These are phyloP conservation scores for Caprella mutica DNA, from an alignment of 2,888 invertebrate genomes.

Conservation along the genomic window DNA sequence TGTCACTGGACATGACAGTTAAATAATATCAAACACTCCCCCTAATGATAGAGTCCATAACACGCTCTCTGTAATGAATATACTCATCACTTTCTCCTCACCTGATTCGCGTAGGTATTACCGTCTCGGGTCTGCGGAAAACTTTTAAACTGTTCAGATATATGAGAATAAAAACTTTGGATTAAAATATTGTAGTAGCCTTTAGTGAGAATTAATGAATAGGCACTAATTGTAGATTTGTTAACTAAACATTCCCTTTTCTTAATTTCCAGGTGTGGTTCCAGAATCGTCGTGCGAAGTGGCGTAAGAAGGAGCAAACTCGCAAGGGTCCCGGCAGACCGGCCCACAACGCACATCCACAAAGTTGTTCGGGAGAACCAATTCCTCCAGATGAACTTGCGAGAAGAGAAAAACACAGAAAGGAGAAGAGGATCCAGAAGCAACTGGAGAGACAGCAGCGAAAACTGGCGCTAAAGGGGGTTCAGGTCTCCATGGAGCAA, in stretches of 20 bases:
- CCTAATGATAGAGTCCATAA: no score
- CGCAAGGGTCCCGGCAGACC: conserved; percentile 97
- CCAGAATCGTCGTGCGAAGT: conserved; percentile 96
- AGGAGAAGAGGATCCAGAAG: conserved; percentile 57
- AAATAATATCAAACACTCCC: no score
- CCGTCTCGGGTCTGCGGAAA: no score
- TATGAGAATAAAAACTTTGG: no score
- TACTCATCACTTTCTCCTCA: no score
- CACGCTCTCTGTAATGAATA: no score
- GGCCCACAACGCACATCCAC: conserved; percentile 95
- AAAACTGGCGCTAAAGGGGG: conserved; percentile 80
- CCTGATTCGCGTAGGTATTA: no score
- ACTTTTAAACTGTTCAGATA: no score
- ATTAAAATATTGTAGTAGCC: no score
- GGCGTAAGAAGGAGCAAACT: conserved; percentile 98
- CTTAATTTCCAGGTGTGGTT: conserved; percentile 80
- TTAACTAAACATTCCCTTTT: not conserved
- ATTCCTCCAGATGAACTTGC: conserved; percentile 56
- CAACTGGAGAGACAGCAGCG: conserved; percentile 82
- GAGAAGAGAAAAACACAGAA: conserved; percentile 26
- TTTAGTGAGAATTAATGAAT: not conserved
- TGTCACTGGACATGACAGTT: no score
- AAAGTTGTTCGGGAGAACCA: conserved; percentile 93
- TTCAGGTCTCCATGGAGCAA: conserved; percentile 74
- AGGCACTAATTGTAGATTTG: conserved; percentile 2